Conservation (phyloP, 92 coral and sea anemone genomes). For the Chrysogorgia sp. region DNA sequence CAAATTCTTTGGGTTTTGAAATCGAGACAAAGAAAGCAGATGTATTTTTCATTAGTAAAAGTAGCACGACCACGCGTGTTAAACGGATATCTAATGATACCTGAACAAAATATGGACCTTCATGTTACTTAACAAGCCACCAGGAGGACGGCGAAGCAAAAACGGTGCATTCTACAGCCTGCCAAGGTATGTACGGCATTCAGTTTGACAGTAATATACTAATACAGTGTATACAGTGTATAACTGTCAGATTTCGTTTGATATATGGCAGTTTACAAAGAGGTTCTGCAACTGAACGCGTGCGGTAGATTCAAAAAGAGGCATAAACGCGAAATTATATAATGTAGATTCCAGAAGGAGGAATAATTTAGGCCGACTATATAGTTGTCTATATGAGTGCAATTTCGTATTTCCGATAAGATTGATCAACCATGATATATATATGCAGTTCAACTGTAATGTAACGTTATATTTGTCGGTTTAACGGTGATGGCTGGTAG, state of each 20-base stretch:
- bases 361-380: slow-evolving; percentile 3
- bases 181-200: not conserved
- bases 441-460: too few species aligned
- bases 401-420: slow-evolving; percentile 23
- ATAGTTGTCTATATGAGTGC: not conserved
- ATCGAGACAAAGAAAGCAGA: slow-evolving; percentile 29
- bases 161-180: not conserved
- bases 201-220: too few species aligned
- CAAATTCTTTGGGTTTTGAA: slow-evolving; percentile 14
- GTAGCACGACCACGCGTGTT: slow-evolving; percentile 3
- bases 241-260: too few species aligned
- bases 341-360: not conserved
- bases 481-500: too few species aligned
- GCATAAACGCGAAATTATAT: too few species aligned
- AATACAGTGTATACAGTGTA: too few species aligned
- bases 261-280: too few species aligned
- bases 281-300: too few species aligned
- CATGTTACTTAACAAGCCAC: not conserved
- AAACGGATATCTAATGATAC: not conserved
- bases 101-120: not conserved
- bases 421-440: slow-evolving; percentile 12
- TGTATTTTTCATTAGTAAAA: slow-evolving; percentile 27
- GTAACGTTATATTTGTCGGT: too few species aligned
- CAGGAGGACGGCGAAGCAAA: not conserved
- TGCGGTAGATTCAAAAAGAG: too few species aligned